A percentile compares a stretch with the other conserved stretches of the same genome.
These are phyloP conservation scores for Eumaeus atala DNA, from an alignment of 1,140 invertebrate genomes.

Conservation along the genomic window DNA sequence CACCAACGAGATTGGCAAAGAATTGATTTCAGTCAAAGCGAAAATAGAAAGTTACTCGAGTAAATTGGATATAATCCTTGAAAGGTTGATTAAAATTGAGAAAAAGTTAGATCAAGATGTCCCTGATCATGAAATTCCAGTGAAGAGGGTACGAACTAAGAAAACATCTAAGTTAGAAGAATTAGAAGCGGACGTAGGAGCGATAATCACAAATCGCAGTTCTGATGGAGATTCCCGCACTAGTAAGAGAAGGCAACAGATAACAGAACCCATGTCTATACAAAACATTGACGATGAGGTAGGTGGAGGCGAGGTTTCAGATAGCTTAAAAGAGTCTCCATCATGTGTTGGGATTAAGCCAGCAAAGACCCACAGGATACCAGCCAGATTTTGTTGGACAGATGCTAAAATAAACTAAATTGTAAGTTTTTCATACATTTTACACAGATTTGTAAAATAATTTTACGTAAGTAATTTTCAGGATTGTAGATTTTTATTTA, in stretches of 20 bases:
- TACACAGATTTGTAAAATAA: no score
- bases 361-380: no score
- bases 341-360: no score
- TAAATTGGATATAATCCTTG: conserved; percentile 44
- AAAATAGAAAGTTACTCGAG: conserved; percentile 23
- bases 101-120: conserved; percentile 28
- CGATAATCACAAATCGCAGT: neutral
- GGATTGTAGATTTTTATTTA: no score
- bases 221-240: neutral
- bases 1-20: conserved; percentile 21
- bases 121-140: neutral
- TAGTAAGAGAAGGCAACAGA: neutral
- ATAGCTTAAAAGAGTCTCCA: conserved; percentile 10
- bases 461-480: no score
- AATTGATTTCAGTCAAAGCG: conserved; percentile 32
- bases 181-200: neutral
- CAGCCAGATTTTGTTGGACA: no score
- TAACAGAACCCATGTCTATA: neutral
- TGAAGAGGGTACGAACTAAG: neutral
- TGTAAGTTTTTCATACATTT: no score
- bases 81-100: conserved; percentile 39
- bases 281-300: conserved; percentile 21
- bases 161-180: neutral
- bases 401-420: no score
- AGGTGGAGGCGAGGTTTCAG: conserved; percentile 37